Conservation (phyloP, 2,888 invertebrate species). For the Liopterus haemorrhoidalis region DNA sequence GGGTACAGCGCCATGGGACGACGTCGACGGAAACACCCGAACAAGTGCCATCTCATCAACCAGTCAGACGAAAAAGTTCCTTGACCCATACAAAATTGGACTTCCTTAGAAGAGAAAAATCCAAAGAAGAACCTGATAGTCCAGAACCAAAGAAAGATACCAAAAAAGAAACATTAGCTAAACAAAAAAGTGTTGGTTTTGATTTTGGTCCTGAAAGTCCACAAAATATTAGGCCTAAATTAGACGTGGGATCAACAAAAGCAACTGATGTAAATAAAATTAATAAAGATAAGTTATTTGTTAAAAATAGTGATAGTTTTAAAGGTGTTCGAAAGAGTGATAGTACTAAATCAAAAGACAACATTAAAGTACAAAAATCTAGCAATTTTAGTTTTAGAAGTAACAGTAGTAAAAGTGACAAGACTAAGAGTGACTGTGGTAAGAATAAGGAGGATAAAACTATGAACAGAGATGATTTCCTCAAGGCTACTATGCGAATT, state of each 20-base stretch:
- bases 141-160: slow-evolving; percentile 28
- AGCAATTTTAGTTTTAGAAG: slow-evolving; percentile 38
- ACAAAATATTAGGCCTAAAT: background rate
- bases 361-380: slow-evolving; percentile 33
- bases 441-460: slow-evolving; percentile 34
- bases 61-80: slow-evolving; percentile 43
- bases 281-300: slow-evolving; percentile 18
- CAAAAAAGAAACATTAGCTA: slow-evolving; percentile 40
- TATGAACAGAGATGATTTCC: slow-evolving; percentile 59
- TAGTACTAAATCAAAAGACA: slow-evolving; percentile 32
- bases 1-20: slow-evolving; percentile 45
- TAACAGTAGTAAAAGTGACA: slow-evolving; percentile 27
- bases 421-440: slow-evolving; percentile 29
- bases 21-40: slow-evolving; percentile 20
- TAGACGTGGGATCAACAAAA: too few relatives aligned
- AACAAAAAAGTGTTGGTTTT: slow-evolving; percentile 41
- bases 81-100: slow-evolving; percentile 42
- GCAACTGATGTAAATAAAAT: too few relatives aligned
- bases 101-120: slow-evolving; percentile 36
- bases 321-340: slow-evolving; percentile 45
- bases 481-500: slow-evolving; percentile 68
- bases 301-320: slow-evolving; percentile 30
- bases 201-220: slow-evolving; percentile 22
- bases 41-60: slow-evolving; percentile 4
- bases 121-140: slow-evolving; percentile 31